These are phyloP conservation scores for Callaeas wilsoni DNA, from an alignment of 2,113 vertebrate species.

Conservation along the genomic window DNA sequence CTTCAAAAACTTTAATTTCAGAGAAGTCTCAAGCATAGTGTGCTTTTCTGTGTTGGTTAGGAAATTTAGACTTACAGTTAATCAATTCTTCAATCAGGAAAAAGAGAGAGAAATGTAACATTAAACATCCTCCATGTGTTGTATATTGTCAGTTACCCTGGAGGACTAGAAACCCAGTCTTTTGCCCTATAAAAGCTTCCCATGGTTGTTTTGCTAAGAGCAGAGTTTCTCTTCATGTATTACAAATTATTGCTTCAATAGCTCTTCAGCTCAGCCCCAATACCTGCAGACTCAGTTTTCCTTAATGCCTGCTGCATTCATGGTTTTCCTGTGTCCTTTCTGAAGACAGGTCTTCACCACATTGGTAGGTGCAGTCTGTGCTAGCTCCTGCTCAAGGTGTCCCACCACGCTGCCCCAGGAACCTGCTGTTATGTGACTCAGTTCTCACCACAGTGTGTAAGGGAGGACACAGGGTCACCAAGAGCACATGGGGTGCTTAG, in stretches of 20 bases:
- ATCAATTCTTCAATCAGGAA: neutral
- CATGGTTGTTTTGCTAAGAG: neutral
- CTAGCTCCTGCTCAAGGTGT: neutral
- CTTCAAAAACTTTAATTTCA: neutral
- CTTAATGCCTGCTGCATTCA: neutral
- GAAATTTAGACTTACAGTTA: neutral
- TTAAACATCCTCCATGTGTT: neutral
- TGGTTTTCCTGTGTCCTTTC: neutral
- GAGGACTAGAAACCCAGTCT: neutral
- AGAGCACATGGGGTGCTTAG: neutral
- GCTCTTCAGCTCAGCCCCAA: neutral
- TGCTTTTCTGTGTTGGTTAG: neutral
- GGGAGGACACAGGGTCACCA: accelerated
- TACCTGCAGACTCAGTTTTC: neutral
- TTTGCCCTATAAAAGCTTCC: neutral
- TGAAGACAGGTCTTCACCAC: neutral
- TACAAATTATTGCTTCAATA: neutral
- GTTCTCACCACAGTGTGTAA: neutral
- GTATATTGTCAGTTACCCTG: neutral
- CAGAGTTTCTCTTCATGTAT: neutral
- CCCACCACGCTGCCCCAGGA: neutral
- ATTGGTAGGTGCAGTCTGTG: neutral
- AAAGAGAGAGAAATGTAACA: neutral
- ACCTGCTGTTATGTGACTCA: neutral
- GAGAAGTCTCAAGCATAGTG: neutral